These are phyloP conservation scores for Caenorhabditis sp. DNA, from an alignment of 2,888 invertebrate species.

Conservation along the genomic window DNA sequence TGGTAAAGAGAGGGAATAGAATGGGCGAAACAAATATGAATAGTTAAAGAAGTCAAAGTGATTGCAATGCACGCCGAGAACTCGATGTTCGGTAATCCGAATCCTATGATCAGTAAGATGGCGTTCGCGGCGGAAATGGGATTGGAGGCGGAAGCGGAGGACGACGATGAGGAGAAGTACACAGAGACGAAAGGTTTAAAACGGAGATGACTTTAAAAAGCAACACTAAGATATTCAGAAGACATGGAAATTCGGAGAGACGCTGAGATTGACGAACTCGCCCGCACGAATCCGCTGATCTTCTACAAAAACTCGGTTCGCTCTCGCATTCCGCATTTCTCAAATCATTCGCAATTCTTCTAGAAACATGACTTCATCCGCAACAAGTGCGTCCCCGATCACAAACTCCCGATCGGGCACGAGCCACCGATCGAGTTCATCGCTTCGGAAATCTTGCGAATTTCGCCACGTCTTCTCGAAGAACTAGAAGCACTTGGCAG, in stretches of 20 bases:
- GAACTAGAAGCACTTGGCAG: constrained; percentile 58
- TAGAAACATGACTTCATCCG: constrained; percentile 50
- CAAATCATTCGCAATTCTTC: not conserved
- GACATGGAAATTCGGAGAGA: constrained; percentile 19
- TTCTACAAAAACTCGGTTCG: constrained; percentile 51
- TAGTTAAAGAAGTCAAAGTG: constrained; percentile 48
- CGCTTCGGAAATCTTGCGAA: constrained; percentile 44
- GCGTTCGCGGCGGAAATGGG: not conserved
- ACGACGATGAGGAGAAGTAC: constrained; percentile 9
- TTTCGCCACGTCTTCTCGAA: constrained; percentile 36
- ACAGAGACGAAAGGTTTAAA: constrained; percentile 1
- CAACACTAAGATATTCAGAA: constrained; percentile 5
- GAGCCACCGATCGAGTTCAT: constrained; percentile 44
- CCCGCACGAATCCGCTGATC: constrained; percentile 34
- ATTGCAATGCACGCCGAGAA: constrained; percentile 62
- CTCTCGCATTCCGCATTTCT: not conserved
- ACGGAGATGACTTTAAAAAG: not conserved
- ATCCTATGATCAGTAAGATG: not conserved
- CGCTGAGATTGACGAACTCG: constrained; percentile 37
- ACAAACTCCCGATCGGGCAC: constrained; percentile 48
- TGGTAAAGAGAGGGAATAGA: not conserved
- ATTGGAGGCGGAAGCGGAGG: constrained; percentile 34
- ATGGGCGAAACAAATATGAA: not conserved
- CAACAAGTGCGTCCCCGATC: constrained; percentile 54
- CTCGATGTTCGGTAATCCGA: constrained; percentile 3